Evolutionary conservation across 2,888 invertebrate species (phyloP), one percentile per base, ranked within the genome.

Genomic region (Dichetophora obliterata): DNA sequence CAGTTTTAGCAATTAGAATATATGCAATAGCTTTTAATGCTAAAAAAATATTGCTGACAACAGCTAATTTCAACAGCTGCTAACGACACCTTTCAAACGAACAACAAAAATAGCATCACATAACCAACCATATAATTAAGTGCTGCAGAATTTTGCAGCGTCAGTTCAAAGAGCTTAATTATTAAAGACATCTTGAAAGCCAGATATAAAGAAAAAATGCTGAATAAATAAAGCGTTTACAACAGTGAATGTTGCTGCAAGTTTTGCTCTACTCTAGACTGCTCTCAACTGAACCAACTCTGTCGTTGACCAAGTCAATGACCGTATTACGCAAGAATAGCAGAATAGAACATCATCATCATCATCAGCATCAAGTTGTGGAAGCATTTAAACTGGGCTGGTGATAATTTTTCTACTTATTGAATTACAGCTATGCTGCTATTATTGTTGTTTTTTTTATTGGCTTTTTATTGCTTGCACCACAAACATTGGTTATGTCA

Each of bases 291-390:
- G 22, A 14, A 9, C 1, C 22, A 43, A 54, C 54, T 11, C 19
- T 54, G 14, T 54, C 54, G 59, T 48, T 57, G 75, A 73, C 78
- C 75, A 81, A 78, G 85, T 86, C 85, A 85, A 86, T 83, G 85
- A 85, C 85, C 85, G 85, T 85, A 85, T 85, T 85, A 85, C 86
- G 86, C 84, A 85, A 65, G 65, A 65, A 16, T 19, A 16, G n/a
- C n/a, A n/a, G 19, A 19, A 34, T 22, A 63, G 37, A 65, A 34
- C 11, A 43, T 43, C 43, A 43, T 43, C 43, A 43, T 43, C 1
- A n/a, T n/a, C n/a, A n/a, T n/a, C n/a, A n/a, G n/a, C n/a, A n/a
- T n/a, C n/a, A n/a, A n/a, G n/a, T 11, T 43, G 43, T 43, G 6
- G 3, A 31, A 37, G 43, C 43, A 11, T 11, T 3, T 43, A 43